Base-by-base conservation (phyloP, 2,888 invertebrate species). In the Rotaria macrura region DNA sequence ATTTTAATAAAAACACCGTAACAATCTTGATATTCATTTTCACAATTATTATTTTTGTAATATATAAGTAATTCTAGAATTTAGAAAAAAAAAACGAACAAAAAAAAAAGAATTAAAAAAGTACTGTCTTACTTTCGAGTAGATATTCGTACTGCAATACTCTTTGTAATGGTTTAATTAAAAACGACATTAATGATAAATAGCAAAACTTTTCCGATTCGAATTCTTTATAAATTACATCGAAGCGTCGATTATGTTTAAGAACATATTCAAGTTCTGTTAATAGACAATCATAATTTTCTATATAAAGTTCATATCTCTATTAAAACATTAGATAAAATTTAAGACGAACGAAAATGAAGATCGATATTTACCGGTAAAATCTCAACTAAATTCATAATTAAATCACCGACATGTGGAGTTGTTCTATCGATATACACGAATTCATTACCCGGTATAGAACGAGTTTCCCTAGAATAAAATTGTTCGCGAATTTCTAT, bases 161-260 rank as follows among this genome's bases (percentile, higher is more conserved):
- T 85, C 97, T 93, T 91, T 94, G 94, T n/a, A 95, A 92, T 23
- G 95, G 95, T 90, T 95, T 94, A 87, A 95, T 92, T 52, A 96
- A 93, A 89, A 96, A 93, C 87, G 94, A 94, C 84, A 94, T 94
- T 85, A 96, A 92, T 4, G 95, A 96, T 88, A 97, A 92, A 89
- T 95, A 95, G 90, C 95, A 95, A 84, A 94, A 93, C 91, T 94
- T 94, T 89, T 94, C 94, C 85, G 93, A 93, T 90, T 95, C 95
- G 91, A 95, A 95, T 88, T 94, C 94, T 85, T 93, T 92, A 91
- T 93, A 95, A 87, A 93, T 92, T 90, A 93, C 93, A 89, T 93
- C 94, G 90, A 94, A 94, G 87, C 92, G 93, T 88, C 91, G 92
- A 87, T 94, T 94, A 84, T 93, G 93, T 90, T 93, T 94, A 91